Base-by-base conservation (phyloP, 2,888 invertebrate genomes). In the Pollenia angustigena region DNA sequence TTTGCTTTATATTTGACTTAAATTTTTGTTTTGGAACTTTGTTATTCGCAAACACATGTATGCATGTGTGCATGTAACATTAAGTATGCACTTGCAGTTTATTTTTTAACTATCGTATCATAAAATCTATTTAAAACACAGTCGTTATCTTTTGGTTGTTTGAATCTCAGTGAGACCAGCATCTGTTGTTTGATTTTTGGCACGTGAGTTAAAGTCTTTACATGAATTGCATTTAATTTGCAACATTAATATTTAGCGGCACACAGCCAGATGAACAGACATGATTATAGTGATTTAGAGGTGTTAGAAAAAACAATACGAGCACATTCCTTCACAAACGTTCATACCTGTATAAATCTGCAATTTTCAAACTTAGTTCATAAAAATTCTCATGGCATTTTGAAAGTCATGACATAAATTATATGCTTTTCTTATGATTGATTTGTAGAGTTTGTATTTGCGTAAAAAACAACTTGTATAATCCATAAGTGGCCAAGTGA, bases 191-290 rank as follows among this genome's bases (percentile, higher is more conserved):
- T 18, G n/a, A 14, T 10, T 72, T 71, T 52, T 87, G 84, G 87
- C 87, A 87, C 87, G 87, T 84, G 87, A 87, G 81, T 74, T 52
- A 58, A 60, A 60, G 32, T 18, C 32, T 32, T 32, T 18, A 72
- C 58, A 50, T 75, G 58, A 16, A 60, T 72, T 74, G 68, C 64
- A 83, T 71, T 64, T 46, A 71, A 64, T 76, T 79, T 82, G 71
- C 69, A 80, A 75, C 40, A 66, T 66, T 64, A 81, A 48, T 52
- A 32, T 32, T 6, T 32, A 50, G 42, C 46, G 50, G 50, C 11
- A 12, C 46, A 76, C 71, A 60, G 74, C 14, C 69, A 52, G 48
- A 56, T 74, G 50, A n/a, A 48, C 23, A 75, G 74, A 68, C 62
- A 50, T 44, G 75, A 81, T 81, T 78, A 42, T 11, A 52, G 50